phyloP scores from a whole-genome alignment of 2,113 vertebrate species.

The Campylomormyrus numenius region DNA sequence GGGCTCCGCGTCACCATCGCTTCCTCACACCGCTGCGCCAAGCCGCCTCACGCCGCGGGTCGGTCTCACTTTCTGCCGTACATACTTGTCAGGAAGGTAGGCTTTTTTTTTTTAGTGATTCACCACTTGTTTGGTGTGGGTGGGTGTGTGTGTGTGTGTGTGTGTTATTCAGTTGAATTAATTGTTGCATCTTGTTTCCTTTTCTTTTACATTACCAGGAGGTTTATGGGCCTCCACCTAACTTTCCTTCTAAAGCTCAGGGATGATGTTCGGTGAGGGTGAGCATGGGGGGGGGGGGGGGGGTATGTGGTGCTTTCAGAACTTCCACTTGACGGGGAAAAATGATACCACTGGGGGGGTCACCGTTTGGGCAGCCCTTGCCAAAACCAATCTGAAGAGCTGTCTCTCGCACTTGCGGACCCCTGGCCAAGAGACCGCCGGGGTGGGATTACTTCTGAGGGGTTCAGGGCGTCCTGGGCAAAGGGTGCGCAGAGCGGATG shows the following conservation, averaged over 20 bases:
- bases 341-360: conserved; percentile 29
- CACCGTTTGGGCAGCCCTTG: conserved; percentile 17
- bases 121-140: background rate
- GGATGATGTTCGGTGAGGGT: background rate
- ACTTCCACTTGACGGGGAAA: conserved; percentile 23
- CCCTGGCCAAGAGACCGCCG: background rate
- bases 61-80: background rate
- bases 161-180: background rate
- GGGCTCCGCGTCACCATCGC: background rate
- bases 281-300: no score
- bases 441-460: conserved; percentile 17
- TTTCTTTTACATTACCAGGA: background rate
- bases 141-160: background rate
- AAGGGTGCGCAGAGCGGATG: background rate
- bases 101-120: background rate
- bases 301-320: background rate
- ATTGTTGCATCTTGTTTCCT: background rate
- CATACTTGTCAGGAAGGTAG: background rate
- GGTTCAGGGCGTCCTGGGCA: background rate
- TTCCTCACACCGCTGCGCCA: background rate
- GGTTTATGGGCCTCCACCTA: background rate
- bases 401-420: background rate
- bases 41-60: background rate
- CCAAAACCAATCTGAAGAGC: conserved; percentile 34
- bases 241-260: background rate